Base-by-base conservation (phyloP, 2,888 invertebrate genomes). In the Dynastes tityus region DNA sequence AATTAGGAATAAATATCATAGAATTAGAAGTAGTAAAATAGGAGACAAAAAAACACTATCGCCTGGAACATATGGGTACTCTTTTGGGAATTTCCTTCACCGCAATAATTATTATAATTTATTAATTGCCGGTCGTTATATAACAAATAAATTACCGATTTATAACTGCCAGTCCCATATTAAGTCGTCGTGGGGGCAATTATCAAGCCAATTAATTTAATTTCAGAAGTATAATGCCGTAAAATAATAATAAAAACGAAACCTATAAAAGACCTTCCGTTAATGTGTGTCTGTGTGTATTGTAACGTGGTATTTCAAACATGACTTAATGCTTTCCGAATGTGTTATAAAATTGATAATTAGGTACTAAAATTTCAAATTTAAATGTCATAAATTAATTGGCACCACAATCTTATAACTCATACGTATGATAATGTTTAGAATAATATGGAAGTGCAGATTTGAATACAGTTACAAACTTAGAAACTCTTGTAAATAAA, bases 341-440 rank as follows among this genome's bases (percentile, higher is more conserved):
- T 40, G 73, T 74, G 73, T 63, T 61, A 29, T 61, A 74, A 74
- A 74, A 27, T 61, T 61, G 61, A 74, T 74, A 61, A 74, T 74
- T 74, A 49, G 22, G 45, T 63, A 74, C 22, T 63, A 13, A 74
- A 74, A 45, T 40, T 45, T 45, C 61, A n/a, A 74, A 61, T 61
- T 74, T 74, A 29, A 61, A 61, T 22, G 5, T 61, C 71, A 37
- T 71, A 63, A 74, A 63, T 61, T 61, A 58, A 32, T 73, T 73
- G 53, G 61, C 22, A 45, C 45, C 58, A 11, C 22, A 58, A 16
- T 27, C 8, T 58, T 22, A 58, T 22, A 16, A 16, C 29, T 71
- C 45, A 45, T 45, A 45, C 45, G 11, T 8, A 2, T 8, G 45
- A 45, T 11, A 45, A 45, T 45, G 45, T 45, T 8, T 1, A 8